These are phyloP conservation scores for Camponotus fellah DNA, from an alignment of 2,888 invertebrate species.

Conservation along the genomic window DNA sequence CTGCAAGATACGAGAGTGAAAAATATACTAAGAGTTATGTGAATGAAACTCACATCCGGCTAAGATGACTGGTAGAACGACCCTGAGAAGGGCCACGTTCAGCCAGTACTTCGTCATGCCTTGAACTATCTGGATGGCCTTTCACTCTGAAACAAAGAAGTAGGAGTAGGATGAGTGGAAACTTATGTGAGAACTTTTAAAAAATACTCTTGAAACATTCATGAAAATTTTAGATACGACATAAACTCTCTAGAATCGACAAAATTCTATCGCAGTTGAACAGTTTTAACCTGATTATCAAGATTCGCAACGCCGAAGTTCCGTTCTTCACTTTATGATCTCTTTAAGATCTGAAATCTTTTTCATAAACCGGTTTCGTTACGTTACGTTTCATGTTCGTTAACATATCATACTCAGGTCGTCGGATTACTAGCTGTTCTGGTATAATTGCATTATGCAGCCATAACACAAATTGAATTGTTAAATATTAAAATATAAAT, in stretches of 20 bases:
- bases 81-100: slow-evolving; percentile 86
- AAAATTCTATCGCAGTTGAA: slow-evolving; percentile 70
- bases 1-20: background rate
- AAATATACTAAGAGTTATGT: background rate
- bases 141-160: slow-evolving; percentile 75
- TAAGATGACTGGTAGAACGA: slow-evolving; percentile 87
- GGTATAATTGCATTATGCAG: background rate
- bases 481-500: too few species aligned
- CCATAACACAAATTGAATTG: background rate
- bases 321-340: slow-evolving; percentile 43
- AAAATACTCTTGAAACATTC: slow-evolving; percentile 22
- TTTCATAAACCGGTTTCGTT: slow-evolving; percentile 33
- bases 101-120: slow-evolving; percentile 86
- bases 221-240: slow-evolving; percentile 56
- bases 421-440: background rate
- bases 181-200: background rate
- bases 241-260: slow-evolving; percentile 62
- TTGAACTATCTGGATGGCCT: slow-evolving; percentile 63
- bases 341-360: slow-evolving; percentile 6
- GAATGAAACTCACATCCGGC: slow-evolving; percentile 86
- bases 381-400: background rate
- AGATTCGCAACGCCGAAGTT: slow-evolving; percentile 38
- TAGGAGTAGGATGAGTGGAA: slow-evolving; percentile 20
- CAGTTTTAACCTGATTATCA: slow-evolving; percentile 68
- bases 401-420: background rate